Base-by-base conservation (phyloP, 2,888 invertebrate genomes). In the Anthoptus insignis region DNA sequence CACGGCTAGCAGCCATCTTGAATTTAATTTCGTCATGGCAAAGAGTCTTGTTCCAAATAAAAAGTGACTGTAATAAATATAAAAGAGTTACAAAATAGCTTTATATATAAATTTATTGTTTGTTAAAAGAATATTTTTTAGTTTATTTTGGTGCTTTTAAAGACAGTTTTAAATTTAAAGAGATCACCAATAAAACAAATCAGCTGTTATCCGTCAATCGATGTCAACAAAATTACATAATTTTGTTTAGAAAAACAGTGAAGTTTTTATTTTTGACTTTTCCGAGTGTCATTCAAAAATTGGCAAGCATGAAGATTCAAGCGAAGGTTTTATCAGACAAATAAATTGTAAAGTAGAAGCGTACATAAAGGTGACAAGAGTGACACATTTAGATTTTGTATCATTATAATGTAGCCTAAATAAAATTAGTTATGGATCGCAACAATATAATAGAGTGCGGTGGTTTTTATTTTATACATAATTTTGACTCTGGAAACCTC, bases 401-500 rank as follows among this genome's bases (percentile, higher is more conserved):
- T 81, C 81, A 45, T 81, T 87, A 92, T 89, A 85, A 93, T 91
- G 92, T 91, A 90, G 91, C 78, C 85, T 80, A 81, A 81, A 78
- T 76, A 79, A 82, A 73, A 75, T 80, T 74, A 87, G 85, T 82
- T 76, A 93, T 93, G 93, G 93, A 90, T 87, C 86, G 85, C 77
- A 90, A 84, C 82, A 90, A 83, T 83, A 83, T 88, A 78, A 90
- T 96, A 75, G 94, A 94, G 80, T 95, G 96, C 83, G 96, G 95
- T 77, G 96, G 96, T 76, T 97, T 98, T 89, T 94, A 95, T 76
- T 98, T 98, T 91, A 96, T 96, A 76, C 97, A 97, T 76, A 96
- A 97, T 86, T 98, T 98, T 93, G 98, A 98, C 88, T 98, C 98
- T 47, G 98, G 97, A 66, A 98, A 98, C 92, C 94, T 98, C 76